phyloP scores from a whole-genome alignment of 2,888 invertebrate genomes.

The Xestia ashworthii region DNA sequence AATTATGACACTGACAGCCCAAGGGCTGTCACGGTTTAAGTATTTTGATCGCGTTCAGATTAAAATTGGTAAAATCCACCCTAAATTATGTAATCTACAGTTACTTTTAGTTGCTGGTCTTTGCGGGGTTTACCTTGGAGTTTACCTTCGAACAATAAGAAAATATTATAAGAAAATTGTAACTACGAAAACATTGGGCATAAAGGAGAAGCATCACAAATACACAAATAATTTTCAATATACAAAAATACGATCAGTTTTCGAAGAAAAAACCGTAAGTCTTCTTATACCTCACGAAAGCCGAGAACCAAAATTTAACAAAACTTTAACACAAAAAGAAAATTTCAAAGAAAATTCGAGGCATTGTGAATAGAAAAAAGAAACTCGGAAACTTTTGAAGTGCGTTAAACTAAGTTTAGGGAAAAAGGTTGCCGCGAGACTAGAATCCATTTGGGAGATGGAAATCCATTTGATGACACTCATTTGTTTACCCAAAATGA shows the following conservation, averaged over 20 bases:
- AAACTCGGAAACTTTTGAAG: constrained; percentile 44
- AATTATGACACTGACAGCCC: neutral
- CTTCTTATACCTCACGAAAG: constrained; percentile 27
- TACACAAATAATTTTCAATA: constrained; percentile 32
- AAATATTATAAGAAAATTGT: constrained; percentile 47
- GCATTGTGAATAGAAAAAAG: constrained; percentile 55
- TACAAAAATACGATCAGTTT: constrained; percentile 25
- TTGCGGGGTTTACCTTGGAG: constrained; percentile 58
- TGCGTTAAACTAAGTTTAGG: constrained; percentile 51
- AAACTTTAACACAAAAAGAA: constrained; percentile 46
- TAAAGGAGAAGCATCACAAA: constrained; percentile 50
- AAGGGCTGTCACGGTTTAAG: neutral
- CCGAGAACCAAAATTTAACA: constrained; percentile 20
- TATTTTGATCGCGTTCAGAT: neutral
- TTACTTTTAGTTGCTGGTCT: constrained; percentile 55
- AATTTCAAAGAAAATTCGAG: constrained; percentile 49
- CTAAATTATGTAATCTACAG: constrained; percentile 38
- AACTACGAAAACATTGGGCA: constrained; percentile 40
- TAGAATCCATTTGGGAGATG: constrained; percentile 58
- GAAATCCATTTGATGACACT: constrained; percentile 52
- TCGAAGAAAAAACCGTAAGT: constrained; percentile 28
- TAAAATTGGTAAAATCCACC: neutral
- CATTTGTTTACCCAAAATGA: neutral
- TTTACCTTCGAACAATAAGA: constrained; percentile 59
- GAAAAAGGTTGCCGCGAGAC: constrained; percentile 44